phyloP scores from a whole-genome alignment of 2,888 invertebrate species.

The Emmelina monodactyla region DNA sequence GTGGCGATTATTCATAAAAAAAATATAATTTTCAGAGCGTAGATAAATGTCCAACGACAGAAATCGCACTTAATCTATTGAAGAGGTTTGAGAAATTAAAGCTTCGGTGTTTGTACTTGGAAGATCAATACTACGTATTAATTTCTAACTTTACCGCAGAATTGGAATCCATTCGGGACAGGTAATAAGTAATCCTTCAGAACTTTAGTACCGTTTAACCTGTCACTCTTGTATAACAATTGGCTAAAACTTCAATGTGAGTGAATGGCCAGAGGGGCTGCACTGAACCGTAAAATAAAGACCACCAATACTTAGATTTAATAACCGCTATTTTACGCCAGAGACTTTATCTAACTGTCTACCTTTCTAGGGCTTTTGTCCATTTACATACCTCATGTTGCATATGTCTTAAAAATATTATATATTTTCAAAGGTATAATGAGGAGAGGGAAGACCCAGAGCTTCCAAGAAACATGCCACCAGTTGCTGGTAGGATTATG shows the following conservation, averaged over 20 bases:
- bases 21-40: slow-evolving; percentile 45
- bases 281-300: no score
- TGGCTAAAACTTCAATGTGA: no score
- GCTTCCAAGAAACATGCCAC: slow-evolving; percentile 78
- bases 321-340: no score
- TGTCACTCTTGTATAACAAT: no score
- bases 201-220: no score
- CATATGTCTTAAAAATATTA: slow-evolving; percentile 3
- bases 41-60: slow-evolving; percentile 54
- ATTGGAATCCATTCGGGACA: slow-evolving; percentile 74
- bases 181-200: no score
- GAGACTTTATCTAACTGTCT: no score
- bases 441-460: slow-evolving; percentile 78
- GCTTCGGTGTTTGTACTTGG: slow-evolving; percentile 75
- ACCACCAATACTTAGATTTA: no score
- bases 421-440: slow-evolving; percentile 78
- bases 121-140: slow-evolving; percentile 77
- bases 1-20: no score
- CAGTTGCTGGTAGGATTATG: slow-evolving; percentile 79
- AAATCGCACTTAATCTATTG: slow-evolving; percentile 56
- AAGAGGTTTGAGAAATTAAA: slow-evolving; percentile 76
- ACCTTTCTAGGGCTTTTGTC: no score
- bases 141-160: slow-evolving; percentile 72
- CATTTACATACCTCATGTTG: no score
- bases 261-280: no score